Base-by-base conservation (phyloP, 2,888 invertebrate genomes). In the Andrena camellia region DNA sequence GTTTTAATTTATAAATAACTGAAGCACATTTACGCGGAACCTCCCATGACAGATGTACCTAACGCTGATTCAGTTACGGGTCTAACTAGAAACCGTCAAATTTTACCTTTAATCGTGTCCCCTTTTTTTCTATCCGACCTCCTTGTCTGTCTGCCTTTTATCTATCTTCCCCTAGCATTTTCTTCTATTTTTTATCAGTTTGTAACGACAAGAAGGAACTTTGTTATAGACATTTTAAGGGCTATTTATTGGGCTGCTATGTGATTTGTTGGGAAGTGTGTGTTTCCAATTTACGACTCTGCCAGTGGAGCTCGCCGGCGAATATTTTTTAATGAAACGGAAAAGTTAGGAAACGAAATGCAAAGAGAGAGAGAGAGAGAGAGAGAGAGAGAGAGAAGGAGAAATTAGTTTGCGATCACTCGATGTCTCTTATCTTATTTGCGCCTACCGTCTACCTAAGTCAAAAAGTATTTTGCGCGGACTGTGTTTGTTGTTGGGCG, bases 231-330 rank as follows among this genome's bases (percentile, higher is more conserved):
- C 70, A 78, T 89, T 89, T 88, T 88, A 89, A 90, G 86, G 42
- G 42, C 86, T 90, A 90, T 90, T 90, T 89, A 91, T 91, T 91
- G 85, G 91, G 90, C 86, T 90, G 87, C 85, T 88, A 88, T 90
- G 90, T 91, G 89, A 91, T 90, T 89, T 86, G 88, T 91, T 89
- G 79, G 75, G 79, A 42, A 42, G 42, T 42, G 42, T 42, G 42
- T 42, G 42, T 42, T 42, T 42, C 42, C 42, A 42, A 42, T 42
- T 42, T 42, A 42, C 42, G 42, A 42, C 42, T 42, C 42, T 35
- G 59, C 59, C 31, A 59, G 57, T n/a, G 33, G 57, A 35, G 26
- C 42, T 76, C 67, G 73, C 42, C 50, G 35, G 50, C 13, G 29
- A 74, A 54, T 68, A 17, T 63, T 66, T 64, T 5, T 10, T 4